Evolutionary conservation across 64 coral and sea anemone genomes (phyloP), one percentile per base, ranked within the genome.

Genomic region (Montipora cactus): DNA sequence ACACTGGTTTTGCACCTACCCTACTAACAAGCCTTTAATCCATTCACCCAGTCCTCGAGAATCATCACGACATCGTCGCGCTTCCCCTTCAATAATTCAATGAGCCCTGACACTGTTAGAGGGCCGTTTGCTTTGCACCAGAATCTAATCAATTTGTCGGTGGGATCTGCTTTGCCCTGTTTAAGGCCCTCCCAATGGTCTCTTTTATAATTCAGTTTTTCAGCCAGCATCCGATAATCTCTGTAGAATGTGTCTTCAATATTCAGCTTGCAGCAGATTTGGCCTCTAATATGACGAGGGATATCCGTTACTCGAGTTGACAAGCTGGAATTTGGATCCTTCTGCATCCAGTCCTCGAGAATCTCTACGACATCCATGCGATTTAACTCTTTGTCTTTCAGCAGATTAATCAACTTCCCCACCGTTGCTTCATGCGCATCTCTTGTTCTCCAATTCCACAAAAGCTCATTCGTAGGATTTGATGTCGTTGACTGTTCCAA

Each of bases 121-220:
- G 61, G 13, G 37, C 59, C 57, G 7, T 67, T 84, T 84, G 0
- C 0, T 15, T 45, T 12, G 16, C 37, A 68, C 81, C 81, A n/a
- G n/a, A n/a, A n/a, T n/a, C n/a, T n/a, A n/a, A 84, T 9, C 18
- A 80, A 49, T 57, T 6, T 51, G 22, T 80, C 18, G 22, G 78
- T 80, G 12, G 78, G 78, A 80, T 80, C 22, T 21, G 5, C 20
- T 57, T 80, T 80, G 64, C 64, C 64, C 64, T 68, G 64, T 68
- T 68, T 68, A 68, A 68, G 18, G 4, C 64, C 64, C 64, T 68
- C 64, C 12, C 12, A 18, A 14, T 68, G 0, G 64, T 68, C 64
- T 68, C 64, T 68, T 2, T 13, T n/a, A 68, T 1, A 68, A 0
- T 13, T 13, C 64, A 68, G 64, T 68, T 68, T 20, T 68, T 68